Percentiles rank a stretch among this genome's conserved stretches.
Conservation (phyloP, 2,797 vertebrate species). For the Crax fasciolata region DNA sequence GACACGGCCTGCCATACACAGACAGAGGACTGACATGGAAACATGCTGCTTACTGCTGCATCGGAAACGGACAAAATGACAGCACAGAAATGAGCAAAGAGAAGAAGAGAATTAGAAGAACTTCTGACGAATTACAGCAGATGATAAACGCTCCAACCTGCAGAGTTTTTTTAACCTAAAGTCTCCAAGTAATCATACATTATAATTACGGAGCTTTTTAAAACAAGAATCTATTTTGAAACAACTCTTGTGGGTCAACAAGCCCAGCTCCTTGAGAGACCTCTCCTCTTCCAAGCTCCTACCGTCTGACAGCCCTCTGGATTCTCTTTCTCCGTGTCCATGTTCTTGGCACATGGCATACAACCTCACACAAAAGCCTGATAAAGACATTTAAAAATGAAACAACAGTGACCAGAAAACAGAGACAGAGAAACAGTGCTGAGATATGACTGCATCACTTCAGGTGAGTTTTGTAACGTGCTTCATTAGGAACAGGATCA, state of each 20-base stretch:
- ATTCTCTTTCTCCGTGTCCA: not conserved
- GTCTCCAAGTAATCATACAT: not conserved
- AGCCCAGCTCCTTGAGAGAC: not conserved
- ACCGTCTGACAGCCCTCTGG: not conserved
- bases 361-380: not conserved
- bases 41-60: fast-evolving
- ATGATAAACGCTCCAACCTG: not conserved
- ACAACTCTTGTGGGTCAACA: not conserved
- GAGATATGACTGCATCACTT: not conserved
- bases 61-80: not conserved
- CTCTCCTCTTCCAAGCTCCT: conserved; percentile 1
- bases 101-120: not conserved
- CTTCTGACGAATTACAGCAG: not conserved
- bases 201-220: not conserved
- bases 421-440: not conserved
- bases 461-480: not conserved
- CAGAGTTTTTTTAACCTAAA: not conserved
- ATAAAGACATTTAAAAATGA: conserved; percentile 16
- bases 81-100: not conserved
- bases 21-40: not conserved
- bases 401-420: not conserved
- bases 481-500: conserved; percentile 22
- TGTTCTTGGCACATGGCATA: not conserved
- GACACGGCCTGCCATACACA: fast-evolving
- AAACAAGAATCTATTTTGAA: not conserved